phyloP scores from a whole-genome alignment of 2,113 vertebrate genomes.

The Microtus pennsylvanicus region DNA sequence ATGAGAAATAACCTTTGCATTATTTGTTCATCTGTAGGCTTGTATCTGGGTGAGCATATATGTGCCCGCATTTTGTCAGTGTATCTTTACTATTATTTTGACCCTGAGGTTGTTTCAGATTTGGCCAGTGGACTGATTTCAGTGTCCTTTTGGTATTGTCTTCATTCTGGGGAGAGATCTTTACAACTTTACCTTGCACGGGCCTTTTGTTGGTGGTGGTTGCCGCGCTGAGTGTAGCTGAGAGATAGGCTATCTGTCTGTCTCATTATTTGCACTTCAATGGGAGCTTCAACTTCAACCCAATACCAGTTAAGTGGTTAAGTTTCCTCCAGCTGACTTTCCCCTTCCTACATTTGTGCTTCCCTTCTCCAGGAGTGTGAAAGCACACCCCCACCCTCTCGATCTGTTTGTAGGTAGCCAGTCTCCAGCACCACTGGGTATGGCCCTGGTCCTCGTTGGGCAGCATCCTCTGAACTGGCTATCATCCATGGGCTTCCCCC shows the following conservation, averaged over 20 bases:
- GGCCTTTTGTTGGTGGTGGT: too few relatives aligned
- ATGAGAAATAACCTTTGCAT: conserved; percentile 29
- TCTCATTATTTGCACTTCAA: too few relatives aligned
- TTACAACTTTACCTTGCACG: not conserved
- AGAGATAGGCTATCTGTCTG: not conserved
- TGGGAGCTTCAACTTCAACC: not conserved
- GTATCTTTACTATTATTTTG: not conserved
- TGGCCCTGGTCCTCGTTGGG: not conserved
- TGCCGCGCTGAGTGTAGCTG: too few relatives aligned
- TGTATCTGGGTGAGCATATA: not conserved
- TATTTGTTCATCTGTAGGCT: not conserved
- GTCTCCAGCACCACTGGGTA: not conserved
- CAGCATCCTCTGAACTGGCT: not conserved
- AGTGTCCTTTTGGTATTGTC: not conserved
- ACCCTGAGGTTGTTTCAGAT: not conserved
- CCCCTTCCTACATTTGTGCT: not conserved
- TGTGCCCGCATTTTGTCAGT: not conserved
- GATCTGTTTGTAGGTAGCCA: not conserved
- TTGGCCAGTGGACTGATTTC: not conserved
- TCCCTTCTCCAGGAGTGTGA: not conserved
- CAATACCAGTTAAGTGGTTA: not conserved
- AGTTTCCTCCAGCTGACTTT: not conserved
- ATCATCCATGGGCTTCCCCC: not conserved
- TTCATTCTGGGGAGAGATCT: not conserved
- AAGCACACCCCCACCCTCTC: not conserved